phyloP scores from a whole-genome alignment of 2,888 invertebrate species.

The Ichneumoninae sp. region DNA sequence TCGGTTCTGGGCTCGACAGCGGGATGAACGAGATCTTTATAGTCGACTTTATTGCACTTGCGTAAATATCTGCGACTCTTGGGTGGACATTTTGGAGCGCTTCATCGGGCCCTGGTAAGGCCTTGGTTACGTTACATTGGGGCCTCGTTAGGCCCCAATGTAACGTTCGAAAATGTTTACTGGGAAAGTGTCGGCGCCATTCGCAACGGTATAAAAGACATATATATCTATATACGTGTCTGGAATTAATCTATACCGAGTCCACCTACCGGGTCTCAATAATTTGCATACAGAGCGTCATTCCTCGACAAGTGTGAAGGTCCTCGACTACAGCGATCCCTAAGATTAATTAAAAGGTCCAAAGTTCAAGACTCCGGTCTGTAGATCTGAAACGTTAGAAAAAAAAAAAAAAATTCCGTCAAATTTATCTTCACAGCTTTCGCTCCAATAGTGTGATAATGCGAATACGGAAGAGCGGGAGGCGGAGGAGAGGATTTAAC shows the following conservation, averaged over 20 bases:
- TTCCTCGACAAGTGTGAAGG: neutral
- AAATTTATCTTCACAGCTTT: neutral
- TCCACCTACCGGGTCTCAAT: neutral
- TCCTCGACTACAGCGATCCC: neutral
- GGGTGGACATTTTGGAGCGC: neutral
- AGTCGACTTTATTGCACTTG: no score
- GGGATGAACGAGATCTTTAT: neutral
- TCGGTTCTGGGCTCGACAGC: constrained; percentile 23
- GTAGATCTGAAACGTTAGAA: neutral
- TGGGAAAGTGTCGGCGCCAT: no score
- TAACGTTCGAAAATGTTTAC: no score
- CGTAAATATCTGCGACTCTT: neutral
- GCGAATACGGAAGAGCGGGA: neutral
- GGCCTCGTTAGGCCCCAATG: no score
- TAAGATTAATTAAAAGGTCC: constrained; percentile 1
- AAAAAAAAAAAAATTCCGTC: neutral
- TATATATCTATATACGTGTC: no score
- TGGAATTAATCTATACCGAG: neutral
- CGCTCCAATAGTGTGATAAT: neutral
- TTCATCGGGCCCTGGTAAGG: no score
- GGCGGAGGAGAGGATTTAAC: neutral
- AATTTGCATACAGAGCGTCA: neutral
- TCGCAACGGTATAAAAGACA: no score
- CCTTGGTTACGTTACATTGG: no score
- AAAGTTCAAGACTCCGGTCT: neutral